phyloP scores from a whole-genome alignment of 2,888 invertebrate genomes.

The Lacanobia wlatinum region DNA sequence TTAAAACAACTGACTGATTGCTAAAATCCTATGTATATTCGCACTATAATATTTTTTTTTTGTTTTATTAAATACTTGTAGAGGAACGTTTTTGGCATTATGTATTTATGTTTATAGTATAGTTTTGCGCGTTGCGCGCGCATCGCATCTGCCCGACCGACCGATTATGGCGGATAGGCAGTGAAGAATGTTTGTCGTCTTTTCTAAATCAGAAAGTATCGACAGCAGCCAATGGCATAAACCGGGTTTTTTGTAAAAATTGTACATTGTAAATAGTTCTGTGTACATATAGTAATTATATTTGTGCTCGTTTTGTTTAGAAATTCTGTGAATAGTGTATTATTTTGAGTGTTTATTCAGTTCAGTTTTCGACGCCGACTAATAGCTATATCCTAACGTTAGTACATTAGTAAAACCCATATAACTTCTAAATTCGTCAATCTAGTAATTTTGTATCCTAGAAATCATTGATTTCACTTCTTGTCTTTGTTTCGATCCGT shows the following conservation, averaged over 20 bases:
- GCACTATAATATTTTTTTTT: neutral
- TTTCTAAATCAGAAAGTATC: slow-evolving; percentile 92
- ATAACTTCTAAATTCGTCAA: slow-evolving; percentile 75
- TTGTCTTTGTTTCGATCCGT: slow-evolving; percentile 91
- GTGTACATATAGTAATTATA: slow-evolving; percentile 94
- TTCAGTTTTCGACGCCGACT: slow-evolving; percentile 92
- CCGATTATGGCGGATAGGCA: slow-evolving; percentile 90
- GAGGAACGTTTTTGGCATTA: slow-evolving; percentile 64
- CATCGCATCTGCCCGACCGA: slow-evolving; percentile 89
- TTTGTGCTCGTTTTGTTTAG: slow-evolving; percentile 92
- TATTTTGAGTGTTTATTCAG: slow-evolving; percentile 91
- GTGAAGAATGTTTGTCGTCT: slow-evolving; percentile 89
- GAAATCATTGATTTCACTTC: slow-evolving; percentile 76
- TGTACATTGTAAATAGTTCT: slow-evolving; percentile 94
- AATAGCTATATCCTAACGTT: slow-evolving; percentile 83
- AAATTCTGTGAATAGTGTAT: slow-evolving; percentile 91
- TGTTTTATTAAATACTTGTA: slow-evolving; percentile 39
- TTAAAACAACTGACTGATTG: neutral
- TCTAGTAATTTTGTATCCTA: slow-evolving; percentile 66
- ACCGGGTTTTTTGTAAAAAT: slow-evolving; percentile 91
- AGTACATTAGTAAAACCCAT: slow-evolving; percentile 85
- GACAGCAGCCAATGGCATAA: slow-evolving; percentile 93
- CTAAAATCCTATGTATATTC: neutral
- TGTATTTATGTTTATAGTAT: slow-evolving; percentile 88
- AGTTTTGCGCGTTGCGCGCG: slow-evolving; percentile 90